phyloP scores from a whole-genome alignment of 2,797 vertebrate species.

The Mormyrus proboscirostris region DNA sequence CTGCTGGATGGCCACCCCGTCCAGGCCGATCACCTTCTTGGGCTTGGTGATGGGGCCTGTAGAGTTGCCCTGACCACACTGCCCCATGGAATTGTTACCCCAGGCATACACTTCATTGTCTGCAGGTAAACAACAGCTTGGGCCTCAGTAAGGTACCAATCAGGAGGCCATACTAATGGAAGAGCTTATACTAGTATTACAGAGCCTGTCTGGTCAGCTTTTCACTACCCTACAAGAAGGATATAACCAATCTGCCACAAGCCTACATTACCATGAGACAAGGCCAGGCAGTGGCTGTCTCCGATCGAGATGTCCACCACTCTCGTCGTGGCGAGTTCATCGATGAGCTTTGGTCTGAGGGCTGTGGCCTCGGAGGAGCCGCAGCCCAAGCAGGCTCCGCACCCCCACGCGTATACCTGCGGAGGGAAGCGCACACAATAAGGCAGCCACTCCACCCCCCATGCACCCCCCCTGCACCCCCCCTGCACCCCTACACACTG shows the following conservation, averaged over 20 bases:
- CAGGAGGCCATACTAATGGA: not conserved
- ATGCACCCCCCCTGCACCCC: not conserved
- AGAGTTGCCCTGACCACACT: conserved; percentile 75
- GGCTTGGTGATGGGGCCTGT: conserved; percentile 77
- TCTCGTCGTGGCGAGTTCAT: conserved; percentile 66
- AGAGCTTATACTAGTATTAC: not conserved
- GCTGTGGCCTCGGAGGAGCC: conserved; percentile 72
- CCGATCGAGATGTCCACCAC: conserved; percentile 74
- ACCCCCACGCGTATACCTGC: conserved; percentile 73
- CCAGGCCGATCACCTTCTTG: conserved; percentile 75
- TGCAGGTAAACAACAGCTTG: conserved; percentile 31
- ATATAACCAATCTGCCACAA: not conserved
- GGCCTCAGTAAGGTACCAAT: not conserved
- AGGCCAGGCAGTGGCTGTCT: conserved; percentile 70
- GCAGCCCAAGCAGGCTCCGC: conserved; percentile 69
- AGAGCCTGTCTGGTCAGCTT: not conserved
- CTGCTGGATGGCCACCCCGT: conserved; percentile 73
- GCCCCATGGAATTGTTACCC: conserved; percentile 79
- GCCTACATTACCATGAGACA: conserved; percentile 61
- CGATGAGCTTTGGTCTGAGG: conserved; percentile 65
- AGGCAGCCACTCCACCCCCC: not conserved
- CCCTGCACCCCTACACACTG: not conserved
- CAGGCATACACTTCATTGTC: conserved; percentile 79
- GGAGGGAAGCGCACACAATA: not conserved
- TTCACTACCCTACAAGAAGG: not conserved